Conservation (phyloP, 1,140 invertebrate species). For the Metopolophium dirhodum region DNA sequence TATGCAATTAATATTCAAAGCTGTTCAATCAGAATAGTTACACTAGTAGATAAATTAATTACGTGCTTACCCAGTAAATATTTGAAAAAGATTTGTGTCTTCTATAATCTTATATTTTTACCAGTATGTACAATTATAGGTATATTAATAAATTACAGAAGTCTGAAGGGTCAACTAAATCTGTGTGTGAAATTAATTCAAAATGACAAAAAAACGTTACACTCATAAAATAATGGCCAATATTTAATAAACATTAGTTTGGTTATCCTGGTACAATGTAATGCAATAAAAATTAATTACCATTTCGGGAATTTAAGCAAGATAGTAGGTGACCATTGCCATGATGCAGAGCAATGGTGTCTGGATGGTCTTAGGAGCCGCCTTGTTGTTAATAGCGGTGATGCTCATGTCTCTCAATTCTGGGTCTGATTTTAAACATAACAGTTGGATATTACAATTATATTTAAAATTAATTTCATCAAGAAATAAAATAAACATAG, state of each 20-base stretch:
- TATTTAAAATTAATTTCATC: neutral
- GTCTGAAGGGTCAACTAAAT: neutral
- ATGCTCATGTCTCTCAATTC: slow-evolving; percentile 50
- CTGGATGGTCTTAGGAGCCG: neutral
- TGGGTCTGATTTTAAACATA: slow-evolving; percentile 13
- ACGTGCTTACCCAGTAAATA: neutral
- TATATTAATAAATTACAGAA: neutral
- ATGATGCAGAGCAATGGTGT: neutral
- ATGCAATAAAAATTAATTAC: neutral
- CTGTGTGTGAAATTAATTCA: neutral
- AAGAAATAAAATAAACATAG: neutral
- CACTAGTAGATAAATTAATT: no score
- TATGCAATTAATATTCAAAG: neutral
- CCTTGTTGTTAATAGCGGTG: slow-evolving; percentile 43
- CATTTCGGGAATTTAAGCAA: slow-evolving; percentile 35
- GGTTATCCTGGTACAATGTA: neutral
- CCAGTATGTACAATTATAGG: neutral
- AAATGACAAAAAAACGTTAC: neutral
- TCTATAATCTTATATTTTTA: neutral
- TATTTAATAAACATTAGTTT: neutral
- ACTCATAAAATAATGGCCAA: neutral
- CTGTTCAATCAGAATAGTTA: neutral
- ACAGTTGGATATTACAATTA: neutral
- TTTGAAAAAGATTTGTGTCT: neutral
- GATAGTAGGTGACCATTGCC: neutral